Evolutionary conservation across 2,797 vertebrate genomes (phyloP), one percentile per base, ranked within the genome.

Genomic region (Rhinatrema bivittatum): DNA sequence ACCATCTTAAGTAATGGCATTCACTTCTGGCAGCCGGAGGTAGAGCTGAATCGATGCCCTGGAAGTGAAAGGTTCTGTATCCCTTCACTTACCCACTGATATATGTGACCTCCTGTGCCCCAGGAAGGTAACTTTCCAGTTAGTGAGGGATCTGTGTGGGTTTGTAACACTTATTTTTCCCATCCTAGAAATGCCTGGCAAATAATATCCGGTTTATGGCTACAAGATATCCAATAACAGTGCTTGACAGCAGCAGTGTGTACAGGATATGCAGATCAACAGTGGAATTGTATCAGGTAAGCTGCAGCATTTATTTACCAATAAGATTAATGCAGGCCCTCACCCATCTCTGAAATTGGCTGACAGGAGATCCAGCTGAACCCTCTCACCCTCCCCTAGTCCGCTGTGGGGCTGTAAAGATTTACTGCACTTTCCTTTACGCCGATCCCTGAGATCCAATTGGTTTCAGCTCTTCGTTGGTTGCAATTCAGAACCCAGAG

Each of bases 151-250:
- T n/a, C n/a, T n/a, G n/a, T n/a, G n/a, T n/a, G n/a, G n/a, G n/a
- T n/a, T n/a, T n/a, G n/a, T n/a, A n/a, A n/a, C n/a, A 39, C 14
- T 4, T 2, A 2, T 3, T 2, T 47, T 47, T 46, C 27, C 16
- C 0, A 19, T 34, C 29, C 30, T 60, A 86, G 84, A 62, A 64
- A 42, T 80, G 78, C 19, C 56, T 85, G 9, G 9, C 69, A 29
- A 32, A 47, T 3, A 53, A 66, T 14, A 36, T 63, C 3, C 71
- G 77, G 32, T 62, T 88, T 5, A 31, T 83, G 0, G 64, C 78
- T 32, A 47, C 81, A n/a, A 76, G 77, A n/a, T 66, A 52, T 13
- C 74, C 72, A 12, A 20, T 66, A 21, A 72, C 76, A 1, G 44
- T 72, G 3, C 46, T 72, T 21, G 70, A 60, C 62, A 70, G 67